phyloP scores from a whole-genome alignment of 2,113 vertebrate genomes.

The Pachyramphus minor region DNA sequence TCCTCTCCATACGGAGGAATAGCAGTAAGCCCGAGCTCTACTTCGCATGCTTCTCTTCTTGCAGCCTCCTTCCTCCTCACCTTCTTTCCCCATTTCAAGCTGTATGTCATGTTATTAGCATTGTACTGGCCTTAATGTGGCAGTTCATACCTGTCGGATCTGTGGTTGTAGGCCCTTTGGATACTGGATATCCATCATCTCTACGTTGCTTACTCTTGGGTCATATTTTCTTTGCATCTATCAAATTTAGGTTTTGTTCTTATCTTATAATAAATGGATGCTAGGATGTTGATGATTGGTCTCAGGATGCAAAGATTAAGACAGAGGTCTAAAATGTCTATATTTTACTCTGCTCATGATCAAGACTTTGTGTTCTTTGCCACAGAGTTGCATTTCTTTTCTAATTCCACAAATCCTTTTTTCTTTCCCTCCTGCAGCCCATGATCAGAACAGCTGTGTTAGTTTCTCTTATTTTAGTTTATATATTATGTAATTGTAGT shows the following conservation, averaged over 20 bases:
- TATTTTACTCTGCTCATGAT: neutral
- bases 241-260: constrained; percentile 33
- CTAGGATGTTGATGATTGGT: neutral
- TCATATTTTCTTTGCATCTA: constrained; percentile 32
- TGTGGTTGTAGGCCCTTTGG: neutral
- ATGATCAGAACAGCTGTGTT: neutral
- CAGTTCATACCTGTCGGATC: constrained; percentile 31
- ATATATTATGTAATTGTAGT: neutral
- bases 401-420: neutral
- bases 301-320: neutral
- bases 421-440: neutral
- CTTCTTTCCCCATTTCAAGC: neutral
- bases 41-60: neutral
- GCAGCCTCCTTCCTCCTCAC: neutral
- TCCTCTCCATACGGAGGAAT: neutral
- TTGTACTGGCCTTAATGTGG: neutral
- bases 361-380: neutral
- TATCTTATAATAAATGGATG: constrained; percentile 28
- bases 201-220: neutral
- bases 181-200: constrained; percentile 27
- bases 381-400: neutral
- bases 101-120: neutral
- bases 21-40: neutral
- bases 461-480: neutral
- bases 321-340: neutral